Percentiles rank a stretch among this genome's conserved stretches.
Evolutionary conservation across 2,797 vertebrate species (phyloP).

Genomic region (Xenopus petersii): DNA sequence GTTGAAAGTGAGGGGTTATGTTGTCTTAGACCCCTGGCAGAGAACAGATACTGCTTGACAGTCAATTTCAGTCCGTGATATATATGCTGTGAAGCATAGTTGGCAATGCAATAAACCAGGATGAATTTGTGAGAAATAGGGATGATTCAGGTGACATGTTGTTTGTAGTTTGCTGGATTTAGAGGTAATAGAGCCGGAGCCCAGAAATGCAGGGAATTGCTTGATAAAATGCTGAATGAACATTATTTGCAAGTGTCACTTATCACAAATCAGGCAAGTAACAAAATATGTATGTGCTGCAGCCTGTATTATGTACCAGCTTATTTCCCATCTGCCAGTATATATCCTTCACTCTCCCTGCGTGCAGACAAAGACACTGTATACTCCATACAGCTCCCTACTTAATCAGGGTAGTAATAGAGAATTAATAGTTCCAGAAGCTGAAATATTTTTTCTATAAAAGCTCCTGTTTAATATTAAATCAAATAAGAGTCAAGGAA

Average conservation of each 20-base stretch:
- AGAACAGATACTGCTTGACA: constrained; percentile 42
- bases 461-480: constrained; percentile 10
- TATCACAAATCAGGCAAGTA: constrained; percentile 44
- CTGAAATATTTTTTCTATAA: constrained; percentile 13
- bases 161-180: constrained; percentile 44
- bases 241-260: constrained; percentile 46
- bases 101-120: constrained; percentile 46
- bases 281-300: constrained; percentile 28
- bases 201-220: constrained; percentile 15
- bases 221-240: constrained; percentile 48
- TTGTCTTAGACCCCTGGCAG: constrained; percentile 25
- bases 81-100: constrained; percentile 31
- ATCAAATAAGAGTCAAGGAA: constrained; percentile 1
- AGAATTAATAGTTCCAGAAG: constrained; percentile 20
- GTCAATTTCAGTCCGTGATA: constrained; percentile 44
- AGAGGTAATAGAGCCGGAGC: constrained; percentile 28
- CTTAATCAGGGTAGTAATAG: constrained; percentile 30
- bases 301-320: constrained; percentile 17
- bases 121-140: constrained; percentile 39
- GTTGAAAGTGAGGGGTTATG: constrained; percentile 13
- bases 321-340: constrained; percentile 39
- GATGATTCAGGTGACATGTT: constrained; percentile 46
- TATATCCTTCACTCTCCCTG: constrained; percentile 26
- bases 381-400: neutral
- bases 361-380: constrained; percentile 15